Evolutionary conservation across 2,797 vertebrate genomes (phyloP), one percentile per base, ranked within the genome.

Genomic region (Bryconaethiops microstoma): DNA sequence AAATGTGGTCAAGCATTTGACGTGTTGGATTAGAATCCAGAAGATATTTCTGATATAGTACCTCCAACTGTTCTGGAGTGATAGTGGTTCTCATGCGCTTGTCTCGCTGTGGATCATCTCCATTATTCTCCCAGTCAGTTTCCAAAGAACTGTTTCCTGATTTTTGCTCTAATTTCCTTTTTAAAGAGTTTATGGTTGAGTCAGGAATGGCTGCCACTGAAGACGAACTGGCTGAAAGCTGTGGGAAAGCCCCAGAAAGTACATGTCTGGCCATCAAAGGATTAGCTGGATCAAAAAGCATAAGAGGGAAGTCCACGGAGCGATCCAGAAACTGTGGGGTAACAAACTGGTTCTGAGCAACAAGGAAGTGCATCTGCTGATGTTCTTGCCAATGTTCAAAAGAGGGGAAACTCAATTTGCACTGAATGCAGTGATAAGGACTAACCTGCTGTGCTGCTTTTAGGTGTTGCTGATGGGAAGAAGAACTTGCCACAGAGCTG

Each of bases 311-410:
- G 85, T 96, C 96, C 82, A 96, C 85, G 0, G 96, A 93, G 87
- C 96, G 92, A 86, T 99, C 98, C 81, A 97, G 86, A 88, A 99
- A 99, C 17, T 96, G 96, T 9, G 97, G 96, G 79, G 97, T 96
- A 74, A 98, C 95, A 88, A 99, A 97, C 86, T 97, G 97, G 86
- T 96, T 98, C 91, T 99, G 98, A 52, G 97, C 95, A 68, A 97
- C 96, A 88, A 99, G 90, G 82, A 99, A 96, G 84, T 99, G 98
- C 76, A 98, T 96, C 82, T 98, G 96, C 90, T 99, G 98, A 91
- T 99, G 98, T 85, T 99, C 98, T 88, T 99, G 98, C 98, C 98
- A 99, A 86, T 97, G 95, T 82, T 99, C 97, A 39, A 99, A 97
- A 0, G 98, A 97, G 16, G 97, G 96, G 84, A 99, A 95, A 0